A percentile compares a stretch with the other conserved stretches of the same genome.
These are phyloP conservation scores for Erebia palarica DNA, from an alignment of 2,888 invertebrate species.

Conservation along the genomic window DNA sequence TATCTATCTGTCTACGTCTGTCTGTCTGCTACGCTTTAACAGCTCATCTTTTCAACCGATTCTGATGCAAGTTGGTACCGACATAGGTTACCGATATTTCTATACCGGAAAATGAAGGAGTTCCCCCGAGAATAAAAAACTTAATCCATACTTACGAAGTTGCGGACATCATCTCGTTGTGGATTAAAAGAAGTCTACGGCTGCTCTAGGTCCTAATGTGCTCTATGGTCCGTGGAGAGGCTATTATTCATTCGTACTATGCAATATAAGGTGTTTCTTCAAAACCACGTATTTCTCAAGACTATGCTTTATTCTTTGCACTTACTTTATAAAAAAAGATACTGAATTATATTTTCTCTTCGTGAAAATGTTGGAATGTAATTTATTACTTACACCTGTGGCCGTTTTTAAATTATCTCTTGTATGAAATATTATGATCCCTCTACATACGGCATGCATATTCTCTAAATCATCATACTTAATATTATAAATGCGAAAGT, in stretches of 20 bases:
- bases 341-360: not conserved
- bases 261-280: constrained; percentile 17
- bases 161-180: too few relatives aligned
- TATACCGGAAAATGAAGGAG: too few relatives aligned
- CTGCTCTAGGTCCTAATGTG: too few relatives aligned
- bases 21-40: too few relatives aligned
- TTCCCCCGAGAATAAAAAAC: too few relatives aligned
- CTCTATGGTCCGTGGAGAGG: not conserved
- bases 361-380: not conserved
- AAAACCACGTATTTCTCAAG: constrained; percentile 8
- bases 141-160: too few relatives aligned
- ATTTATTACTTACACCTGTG: not conserved
- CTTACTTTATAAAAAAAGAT: not conserved
- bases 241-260: constrained; percentile 25
- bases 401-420: not conserved
- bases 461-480: too few relatives aligned
- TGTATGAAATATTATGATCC: not conserved
- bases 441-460: not conserved
- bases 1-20: too few relatives aligned
- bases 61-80: too few relatives aligned
- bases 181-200: too few relatives aligned
- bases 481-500: not conserved
- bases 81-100: too few relatives aligned
- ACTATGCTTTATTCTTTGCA: not conserved
- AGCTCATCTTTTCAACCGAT: too few relatives aligned